Percentiles rank a stretch among this genome's conserved stretches.
Evolutionary conservation across 2,888 invertebrate species (phyloP).

Genomic region (Callyntrura sp.): DNA sequence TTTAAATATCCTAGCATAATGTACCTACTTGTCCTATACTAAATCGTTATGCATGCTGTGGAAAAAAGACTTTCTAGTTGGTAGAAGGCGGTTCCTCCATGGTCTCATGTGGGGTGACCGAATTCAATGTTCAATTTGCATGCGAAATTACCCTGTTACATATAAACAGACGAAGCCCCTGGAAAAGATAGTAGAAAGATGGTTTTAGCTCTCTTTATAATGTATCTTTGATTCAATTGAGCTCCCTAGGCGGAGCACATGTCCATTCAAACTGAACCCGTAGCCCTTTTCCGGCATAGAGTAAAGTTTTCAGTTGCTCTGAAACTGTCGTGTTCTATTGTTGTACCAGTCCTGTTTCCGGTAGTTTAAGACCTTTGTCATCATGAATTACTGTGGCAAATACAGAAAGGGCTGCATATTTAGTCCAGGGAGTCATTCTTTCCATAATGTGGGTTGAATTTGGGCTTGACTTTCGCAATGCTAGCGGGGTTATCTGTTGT

Average conservation of each 20-base stretch:
- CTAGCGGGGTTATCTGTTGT: conserved; percentile 2
- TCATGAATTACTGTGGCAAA: conserved; percentile 25
- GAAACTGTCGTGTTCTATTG: background rate
- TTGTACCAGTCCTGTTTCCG: background rate
- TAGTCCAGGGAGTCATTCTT: conserved; percentile 22
- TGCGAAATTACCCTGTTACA: conserved; percentile 66
- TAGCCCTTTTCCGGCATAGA: conserved; percentile 2
- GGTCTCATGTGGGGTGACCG: conserved; percentile 55
- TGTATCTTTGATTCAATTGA: conserved; percentile 9
- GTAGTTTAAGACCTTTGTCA: conserved; percentile 11
- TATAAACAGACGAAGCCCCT: conserved; percentile 12
- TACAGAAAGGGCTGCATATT: conserved; percentile 29
- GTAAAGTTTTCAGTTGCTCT: background rate
- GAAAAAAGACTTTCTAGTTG: background rate
- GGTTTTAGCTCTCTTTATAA: conserved; percentile 28
- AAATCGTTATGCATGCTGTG: too few relatives aligned
- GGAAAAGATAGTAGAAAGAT: background rate
- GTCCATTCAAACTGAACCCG: conserved; percentile 31
- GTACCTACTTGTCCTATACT: too few relatives aligned
- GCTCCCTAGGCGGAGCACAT: conserved; percentile 33
- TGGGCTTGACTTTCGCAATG: background rate
- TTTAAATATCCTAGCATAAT: too few relatives aligned
- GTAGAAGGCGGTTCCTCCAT: background rate
- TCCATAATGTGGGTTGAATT: background rate
- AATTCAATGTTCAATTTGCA: conserved; percentile 75